Percentiles rank a stretch among this genome's conserved stretches.
These are phyloP conservation scores for Cromileptes altivelis DNA, from an alignment of 2,113 vertebrate genomes.

Conservation along the genomic window DNA sequence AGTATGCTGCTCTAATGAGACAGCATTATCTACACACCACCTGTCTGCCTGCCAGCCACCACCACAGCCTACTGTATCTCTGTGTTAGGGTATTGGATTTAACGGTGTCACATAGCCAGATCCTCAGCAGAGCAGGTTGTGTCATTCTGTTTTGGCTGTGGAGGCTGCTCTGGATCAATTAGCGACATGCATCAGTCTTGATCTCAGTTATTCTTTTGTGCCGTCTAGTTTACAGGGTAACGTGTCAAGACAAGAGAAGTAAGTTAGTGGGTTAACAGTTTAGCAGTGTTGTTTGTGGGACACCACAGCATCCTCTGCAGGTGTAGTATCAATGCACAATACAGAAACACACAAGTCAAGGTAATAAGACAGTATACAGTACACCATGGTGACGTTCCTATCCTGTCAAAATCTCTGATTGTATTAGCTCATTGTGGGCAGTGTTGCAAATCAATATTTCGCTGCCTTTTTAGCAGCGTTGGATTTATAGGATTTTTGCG, in stretches of 20 bases:
- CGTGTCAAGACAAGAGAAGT: neutral
- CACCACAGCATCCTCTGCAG: no score
- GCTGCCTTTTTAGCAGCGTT: neutral
- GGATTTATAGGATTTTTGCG: neutral
- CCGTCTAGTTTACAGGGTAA: neutral
- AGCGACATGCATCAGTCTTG: neutral
- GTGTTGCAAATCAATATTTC: neutral
- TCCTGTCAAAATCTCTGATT: neutral
- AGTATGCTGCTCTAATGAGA: conserved; percentile 65
- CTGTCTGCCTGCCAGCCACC: conserved; percentile 49
- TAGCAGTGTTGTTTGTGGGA: neutral
- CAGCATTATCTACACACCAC: conserved; percentile 69
- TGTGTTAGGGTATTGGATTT: conserved; percentile 12
- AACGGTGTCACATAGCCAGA: conserved; percentile 22
- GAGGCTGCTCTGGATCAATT: conserved; percentile 22
- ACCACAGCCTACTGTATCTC: conserved; percentile 4
- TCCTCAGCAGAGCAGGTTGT: conserved; percentile 5
- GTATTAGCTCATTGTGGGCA: neutral
- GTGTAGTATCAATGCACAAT: no score
- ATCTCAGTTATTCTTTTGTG: conserved; percentile 4
- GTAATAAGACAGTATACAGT: neutral
- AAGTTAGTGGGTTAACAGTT: neutral
- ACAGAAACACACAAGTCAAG: no score
- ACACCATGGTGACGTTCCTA: neutral
- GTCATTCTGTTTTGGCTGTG: conserved; percentile 2